Percentiles rank a stretch among this genome's conserved stretches.
These are phyloP conservation scores for Zygogramma bicolorata DNA, from an alignment of 2,888 invertebrate species.

Conservation along the genomic window DNA sequence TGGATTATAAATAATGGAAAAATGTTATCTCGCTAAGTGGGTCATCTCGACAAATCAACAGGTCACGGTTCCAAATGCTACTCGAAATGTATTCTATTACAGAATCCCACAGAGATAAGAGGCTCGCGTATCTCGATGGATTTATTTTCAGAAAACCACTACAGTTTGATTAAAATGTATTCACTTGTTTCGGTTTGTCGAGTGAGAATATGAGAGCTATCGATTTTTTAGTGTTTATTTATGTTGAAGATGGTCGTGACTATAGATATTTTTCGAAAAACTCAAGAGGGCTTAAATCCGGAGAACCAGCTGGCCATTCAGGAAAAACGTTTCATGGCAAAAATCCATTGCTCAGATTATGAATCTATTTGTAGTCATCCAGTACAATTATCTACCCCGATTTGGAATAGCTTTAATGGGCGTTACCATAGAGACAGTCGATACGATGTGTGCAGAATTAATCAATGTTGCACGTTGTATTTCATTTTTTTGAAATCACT, in stretches of 20 bases:
- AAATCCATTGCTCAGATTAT: not conserved
- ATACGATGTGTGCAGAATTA: too few species aligned
- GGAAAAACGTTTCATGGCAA: not conserved
- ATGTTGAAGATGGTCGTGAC: too few species aligned
- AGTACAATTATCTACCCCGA: too few species aligned
- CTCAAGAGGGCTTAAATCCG: not conserved
- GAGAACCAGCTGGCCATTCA: not conserved
- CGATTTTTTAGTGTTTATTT: not conserved
- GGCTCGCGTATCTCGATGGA: not conserved
- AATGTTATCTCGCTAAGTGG: not conserved
- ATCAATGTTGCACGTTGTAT: too few species aligned
- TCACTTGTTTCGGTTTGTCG: too few species aligned
- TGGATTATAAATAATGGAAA: not conserved
- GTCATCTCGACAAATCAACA: not conserved
- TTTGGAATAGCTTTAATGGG: too few species aligned
- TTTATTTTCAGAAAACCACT: not conserved
- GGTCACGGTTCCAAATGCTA: not conserved
- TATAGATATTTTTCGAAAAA: too few species aligned
- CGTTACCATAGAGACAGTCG: too few species aligned
- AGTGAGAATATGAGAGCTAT: too few species aligned
- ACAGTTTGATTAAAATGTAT: not conserved
- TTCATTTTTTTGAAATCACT: too few species aligned
- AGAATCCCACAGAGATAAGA: not conserved
- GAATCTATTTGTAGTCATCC: not conserved
- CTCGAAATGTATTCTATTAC: not conserved